Conservation (phyloP, 2,113 vertebrate genomes). For the Laticauda laticaudata region DNA sequence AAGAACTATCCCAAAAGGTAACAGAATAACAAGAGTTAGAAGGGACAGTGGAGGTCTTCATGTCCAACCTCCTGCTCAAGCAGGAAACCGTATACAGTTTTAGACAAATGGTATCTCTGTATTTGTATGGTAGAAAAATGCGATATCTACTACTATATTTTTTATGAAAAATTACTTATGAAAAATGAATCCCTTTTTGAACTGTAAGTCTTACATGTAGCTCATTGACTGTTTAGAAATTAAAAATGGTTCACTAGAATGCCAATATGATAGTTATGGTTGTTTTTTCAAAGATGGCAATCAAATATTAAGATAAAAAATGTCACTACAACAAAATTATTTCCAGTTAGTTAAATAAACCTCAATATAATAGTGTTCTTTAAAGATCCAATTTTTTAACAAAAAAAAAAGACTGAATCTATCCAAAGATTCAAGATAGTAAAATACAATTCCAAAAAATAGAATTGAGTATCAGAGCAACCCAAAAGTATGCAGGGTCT, state of each 20-base stretch:
- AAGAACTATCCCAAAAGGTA: not conserved
- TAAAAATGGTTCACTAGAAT: not conserved
- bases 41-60: not conserved
- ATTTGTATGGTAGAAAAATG: not conserved
- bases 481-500: not conserved
- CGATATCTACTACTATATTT: not conserved
- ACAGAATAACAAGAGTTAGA: not conserved
- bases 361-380: not conserved
- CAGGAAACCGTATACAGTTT: not conserved
- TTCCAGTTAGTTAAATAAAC: not conserved
- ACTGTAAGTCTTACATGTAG: not conserved
- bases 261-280: not conserved
- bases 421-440: not conserved
- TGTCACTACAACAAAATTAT: not conserved
- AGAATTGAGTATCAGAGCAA: not conserved
- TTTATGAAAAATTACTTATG: not conserved
- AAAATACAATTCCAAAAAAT: not conserved
- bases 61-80: not conserved
- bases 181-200: not conserved
- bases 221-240: not conserved
- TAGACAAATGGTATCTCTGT: not conserved
- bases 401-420: not conserved
- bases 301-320: not conserved
- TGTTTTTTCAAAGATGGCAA: not conserved
- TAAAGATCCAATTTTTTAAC: not conserved